Evolutionary conservation across 2,113 vertebrate species (phyloP), one percentile per base, ranked within the genome.

Genomic region (Ctenodactylus gundi): DNA sequence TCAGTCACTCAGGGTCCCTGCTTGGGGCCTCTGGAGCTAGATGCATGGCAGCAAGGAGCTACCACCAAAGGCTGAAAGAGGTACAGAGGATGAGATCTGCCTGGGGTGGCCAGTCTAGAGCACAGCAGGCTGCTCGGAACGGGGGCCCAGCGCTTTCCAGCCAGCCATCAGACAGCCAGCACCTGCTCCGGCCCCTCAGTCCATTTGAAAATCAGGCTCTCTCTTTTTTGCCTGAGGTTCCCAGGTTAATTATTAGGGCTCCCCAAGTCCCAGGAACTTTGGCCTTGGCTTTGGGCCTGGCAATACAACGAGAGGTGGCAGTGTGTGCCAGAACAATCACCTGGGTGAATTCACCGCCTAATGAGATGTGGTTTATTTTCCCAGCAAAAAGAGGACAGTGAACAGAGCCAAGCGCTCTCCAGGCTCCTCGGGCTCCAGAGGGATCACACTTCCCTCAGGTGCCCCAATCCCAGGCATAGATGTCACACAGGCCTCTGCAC

Each of bases 101-200:
- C 46, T 6, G 36, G 23, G 44, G 12, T 3, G 49, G 55, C 72
- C 18, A 5, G 13, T 5, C 12, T 57, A 13, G 88, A 96, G 67
- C 91, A 41, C 55, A 2, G 67, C 0, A 21, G 55, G 65, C 88
- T 23, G 34, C 20, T 51, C 2, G 31, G 84, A 70, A 65, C 83
- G 77, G 55, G 96, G 51, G 92, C 91, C 89, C 88, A 25, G 6
- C 83, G 83, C 92, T 64, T 89, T 90, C 85, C 93, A 14, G 78
- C 51, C 18, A 36, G 78, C 51, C 18, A 36, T 23, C 46, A 0
- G 3, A 27, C 3, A 0, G 68, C 39, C 36, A 29, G 51, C 41
- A 31, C 49, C 62, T 31, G 49, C 39, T 36, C 67, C 0, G 0
- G 70, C 41, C 39, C 20, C 21, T 44, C 34, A 0, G 15, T 0